Evolutionary conservation across 2,888 invertebrate genomes (phyloP), one percentile per base, ranked within the genome.

Genomic region (Orchesellides sinensis): DNA sequence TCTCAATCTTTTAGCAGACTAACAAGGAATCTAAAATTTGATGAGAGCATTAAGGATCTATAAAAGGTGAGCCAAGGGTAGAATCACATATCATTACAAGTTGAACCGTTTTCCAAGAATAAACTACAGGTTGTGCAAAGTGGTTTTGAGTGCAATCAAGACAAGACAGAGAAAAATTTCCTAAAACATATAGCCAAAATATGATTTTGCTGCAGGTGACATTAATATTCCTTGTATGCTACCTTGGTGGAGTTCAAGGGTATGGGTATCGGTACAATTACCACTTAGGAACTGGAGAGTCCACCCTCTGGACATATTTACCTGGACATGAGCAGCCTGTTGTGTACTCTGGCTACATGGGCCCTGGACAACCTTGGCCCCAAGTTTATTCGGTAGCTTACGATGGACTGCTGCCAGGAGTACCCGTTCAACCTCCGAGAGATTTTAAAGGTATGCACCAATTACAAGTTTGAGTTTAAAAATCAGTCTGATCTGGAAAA

Each of bases 251-350:
- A 47, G 23, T 74, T 77, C 54, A 82, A 8, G 84, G 82, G 27
- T 84, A 59, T 23, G 84, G 84, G 2, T 84, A 84, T 65, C 73
- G 82, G 8, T 84, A 84, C 75, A 79, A 72, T 54, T 83, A 65
- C 54, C 70, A 82, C 29, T 69, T 66, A 0, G 63, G 45, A 17
- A 75, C 82, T 8, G 65, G 74, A 32, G 32, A 32, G 32, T 65
- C 84, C 12, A 63, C 65, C 25, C 61, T 84, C 19, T 84, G 79
- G 73, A 83, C 79, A 1, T 82, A 35, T 70, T 72, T 84, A 19
- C 84, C 84, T 29, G 84, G 84, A 45, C 69, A 73, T 10, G 79
- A 78, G 49, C 82, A 82, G 29, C 84, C 84, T 2, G 54, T 74
- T 5, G 73, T 83, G 1, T 84, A 79, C 35, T n/a, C n/a, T n/a